Percentiles rank a stretch among this genome's conserved stretches.
These are phyloP conservation scores for Ophioderma brevispina DNA, from an alignment of 35 echinoderm and acorn worm species.

Conservation along the genomic window DNA sequence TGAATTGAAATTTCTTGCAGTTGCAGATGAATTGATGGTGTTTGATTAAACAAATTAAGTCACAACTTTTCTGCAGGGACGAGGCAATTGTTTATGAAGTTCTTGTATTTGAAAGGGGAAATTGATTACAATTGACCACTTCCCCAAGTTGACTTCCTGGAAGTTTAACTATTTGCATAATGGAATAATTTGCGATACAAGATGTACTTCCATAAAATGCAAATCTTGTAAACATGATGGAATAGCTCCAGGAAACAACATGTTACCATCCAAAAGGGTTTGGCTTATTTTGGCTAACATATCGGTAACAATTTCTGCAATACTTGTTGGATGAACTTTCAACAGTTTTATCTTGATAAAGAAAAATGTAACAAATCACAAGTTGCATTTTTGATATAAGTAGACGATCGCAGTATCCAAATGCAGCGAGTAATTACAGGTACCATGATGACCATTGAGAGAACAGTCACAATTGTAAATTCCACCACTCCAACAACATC, in stretches of 20 bases:
- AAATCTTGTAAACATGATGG: background rate
- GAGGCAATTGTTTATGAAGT: background rate
- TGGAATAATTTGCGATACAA: background rate
- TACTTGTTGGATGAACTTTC: too few relatives aligned
- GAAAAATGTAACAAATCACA: too few relatives aligned
- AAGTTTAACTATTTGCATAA: background rate
- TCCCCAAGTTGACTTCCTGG: background rate
- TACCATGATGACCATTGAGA: background rate
- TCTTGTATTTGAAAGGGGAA: background rate
- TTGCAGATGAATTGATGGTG: background rate
- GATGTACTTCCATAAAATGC: background rate
- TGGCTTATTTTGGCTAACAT: background rate
- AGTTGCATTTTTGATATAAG: too few relatives aligned
- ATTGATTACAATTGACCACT: background rate
- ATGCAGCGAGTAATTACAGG: background rate
- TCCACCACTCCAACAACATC: too few relatives aligned
- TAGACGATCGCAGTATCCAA: too few relatives aligned
- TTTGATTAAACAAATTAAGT: background rate
- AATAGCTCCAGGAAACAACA: background rate
- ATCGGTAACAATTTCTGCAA: background rate
- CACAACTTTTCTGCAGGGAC: background rate
- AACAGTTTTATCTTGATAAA: too few relatives aligned
- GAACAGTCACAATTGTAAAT: background rate
- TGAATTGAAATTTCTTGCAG: background rate
- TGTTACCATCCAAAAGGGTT: background rate